phyloP scores from a whole-genome alignment of 2,797 vertebrate genomes.

The Tragopan temminckii region DNA sequence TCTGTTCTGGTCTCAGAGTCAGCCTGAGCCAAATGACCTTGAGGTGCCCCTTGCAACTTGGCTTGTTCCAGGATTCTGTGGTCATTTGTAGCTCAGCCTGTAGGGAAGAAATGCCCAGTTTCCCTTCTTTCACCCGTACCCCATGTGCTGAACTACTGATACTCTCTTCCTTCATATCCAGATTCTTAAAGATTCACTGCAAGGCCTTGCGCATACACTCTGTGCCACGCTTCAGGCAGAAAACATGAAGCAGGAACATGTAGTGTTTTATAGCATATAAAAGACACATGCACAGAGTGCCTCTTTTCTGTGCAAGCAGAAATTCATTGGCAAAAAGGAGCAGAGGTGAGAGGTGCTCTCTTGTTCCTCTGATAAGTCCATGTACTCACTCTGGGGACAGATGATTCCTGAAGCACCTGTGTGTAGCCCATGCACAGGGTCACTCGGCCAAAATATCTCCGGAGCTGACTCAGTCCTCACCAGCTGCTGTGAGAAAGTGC shows the following conservation, averaged over 20 bases:
- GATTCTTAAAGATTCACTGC: not conserved
- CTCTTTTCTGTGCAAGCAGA: not conserved
- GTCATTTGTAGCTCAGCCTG: not conserved
- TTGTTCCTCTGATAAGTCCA: constrained; percentile 1
- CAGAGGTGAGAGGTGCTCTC: not conserved
- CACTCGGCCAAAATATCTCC: not conserved
- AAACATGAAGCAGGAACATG: not conserved
- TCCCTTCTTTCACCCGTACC: not conserved
- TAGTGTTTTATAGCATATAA: constrained; percentile 9
- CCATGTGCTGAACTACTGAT: not conserved
- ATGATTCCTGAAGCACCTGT: not conserved
- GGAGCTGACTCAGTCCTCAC: not conserved
- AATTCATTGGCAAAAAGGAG: constrained; percentile 25
- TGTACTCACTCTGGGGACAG: not conserved
- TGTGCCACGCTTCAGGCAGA: not conserved
- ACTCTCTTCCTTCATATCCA: not conserved
- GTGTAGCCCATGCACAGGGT: not conserved
- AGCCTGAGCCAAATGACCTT: constrained; percentile 6
- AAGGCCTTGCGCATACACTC: not conserved
- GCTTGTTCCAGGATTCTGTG: not conserved
- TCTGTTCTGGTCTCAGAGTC: not conserved
- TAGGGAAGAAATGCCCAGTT: not conserved
- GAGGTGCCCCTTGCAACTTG: not conserved
- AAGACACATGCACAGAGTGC: not conserved
- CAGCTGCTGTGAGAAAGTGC: not conserved